These are phyloP conservation scores for Escarpia spicata DNA, from an alignment of 2,888 invertebrate genomes.

Conservation along the genomic window DNA sequence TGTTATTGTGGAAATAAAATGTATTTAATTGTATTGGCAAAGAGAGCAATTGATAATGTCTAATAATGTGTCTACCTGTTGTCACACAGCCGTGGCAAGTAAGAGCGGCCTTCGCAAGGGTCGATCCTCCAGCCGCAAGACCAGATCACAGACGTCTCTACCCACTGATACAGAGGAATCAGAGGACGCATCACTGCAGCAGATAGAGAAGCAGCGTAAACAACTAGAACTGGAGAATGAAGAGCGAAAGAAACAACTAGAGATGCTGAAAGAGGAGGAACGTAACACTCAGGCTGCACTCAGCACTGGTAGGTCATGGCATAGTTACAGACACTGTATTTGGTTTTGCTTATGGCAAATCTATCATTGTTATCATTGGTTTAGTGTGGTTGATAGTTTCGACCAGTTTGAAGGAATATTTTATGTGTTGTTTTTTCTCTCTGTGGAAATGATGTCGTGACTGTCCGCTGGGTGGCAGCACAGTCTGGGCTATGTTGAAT, in stretches of 20 bases:
- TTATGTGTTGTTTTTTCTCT: too few relatives aligned
- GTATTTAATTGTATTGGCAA: background rate
- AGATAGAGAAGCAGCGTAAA: slow-evolving; percentile 36
- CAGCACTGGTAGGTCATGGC: slow-evolving; percentile 27
- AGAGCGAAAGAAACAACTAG: slow-evolving; percentile 38
- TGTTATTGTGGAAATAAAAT: too few relatives aligned
- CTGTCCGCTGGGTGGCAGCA: too few relatives aligned
- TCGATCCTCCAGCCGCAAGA: background rate
- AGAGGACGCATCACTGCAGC: slow-evolving; percentile 26
- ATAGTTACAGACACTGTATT: background rate
- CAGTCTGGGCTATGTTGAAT: too few relatives aligned
- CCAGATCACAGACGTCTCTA: slow-evolving; percentile 7
- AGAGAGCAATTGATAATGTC: background rate
- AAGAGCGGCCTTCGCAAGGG: background rate
- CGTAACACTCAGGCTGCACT: slow-evolving; percentile 33
- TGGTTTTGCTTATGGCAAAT: slow-evolving; percentile 13
- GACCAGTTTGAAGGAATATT: too few relatives aligned
- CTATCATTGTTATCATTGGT: too few relatives aligned
- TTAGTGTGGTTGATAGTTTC: too few relatives aligned
- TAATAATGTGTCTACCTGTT: background rate
- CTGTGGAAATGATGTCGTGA: too few relatives aligned
- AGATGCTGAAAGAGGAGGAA: slow-evolving; percentile 38
- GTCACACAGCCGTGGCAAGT: slow-evolving; percentile 23
- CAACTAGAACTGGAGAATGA: slow-evolving; percentile 38
- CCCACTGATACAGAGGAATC: slow-evolving; percentile 14